A percentile compares a stretch with the other conserved stretches of the same genome.
Evolutionary conservation across 2,888 invertebrate species (phyloP).

Genomic region (Ophonus ardosiacus): DNA sequence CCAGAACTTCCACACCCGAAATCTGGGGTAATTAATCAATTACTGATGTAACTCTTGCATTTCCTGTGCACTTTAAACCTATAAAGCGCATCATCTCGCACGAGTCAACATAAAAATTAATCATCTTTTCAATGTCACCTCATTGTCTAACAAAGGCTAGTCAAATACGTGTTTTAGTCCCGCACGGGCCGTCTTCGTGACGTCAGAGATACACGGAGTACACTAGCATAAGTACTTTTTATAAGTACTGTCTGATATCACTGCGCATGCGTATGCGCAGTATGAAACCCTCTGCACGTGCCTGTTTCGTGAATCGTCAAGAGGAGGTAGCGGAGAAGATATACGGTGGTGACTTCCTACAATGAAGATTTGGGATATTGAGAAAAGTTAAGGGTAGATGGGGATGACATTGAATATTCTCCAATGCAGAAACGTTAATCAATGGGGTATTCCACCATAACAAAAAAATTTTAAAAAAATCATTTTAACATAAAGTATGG

Average conservation of each 20-base stretch:
- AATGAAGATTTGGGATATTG: neutral
- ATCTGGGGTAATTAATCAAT: neutral
- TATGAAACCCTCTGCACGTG: conserved; percentile 5
- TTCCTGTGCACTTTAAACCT: neutral
- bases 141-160: neutral
- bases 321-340: neutral
- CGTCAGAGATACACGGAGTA: neutral
- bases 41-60: neutral
- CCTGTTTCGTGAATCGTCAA: conserved; percentile 1
- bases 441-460: no score
- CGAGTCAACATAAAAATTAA: neutral
- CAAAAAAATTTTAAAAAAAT: no score
- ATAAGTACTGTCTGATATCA: neutral
- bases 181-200: neutral
- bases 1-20: neutral
- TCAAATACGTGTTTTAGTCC: conserved; percentile 3
- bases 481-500: no score
- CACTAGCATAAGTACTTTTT: no score
- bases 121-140: neutral
- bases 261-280: neutral
- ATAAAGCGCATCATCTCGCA: neutral
- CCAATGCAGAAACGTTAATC: no score
- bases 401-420: neutral
- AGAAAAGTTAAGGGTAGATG: neutral
- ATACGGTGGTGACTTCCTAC: neutral